Evolutionary conservation across 2,888 invertebrate species (phyloP), one percentile per base, ranked within the genome.

Genomic region (Villa cingulata): DNA sequence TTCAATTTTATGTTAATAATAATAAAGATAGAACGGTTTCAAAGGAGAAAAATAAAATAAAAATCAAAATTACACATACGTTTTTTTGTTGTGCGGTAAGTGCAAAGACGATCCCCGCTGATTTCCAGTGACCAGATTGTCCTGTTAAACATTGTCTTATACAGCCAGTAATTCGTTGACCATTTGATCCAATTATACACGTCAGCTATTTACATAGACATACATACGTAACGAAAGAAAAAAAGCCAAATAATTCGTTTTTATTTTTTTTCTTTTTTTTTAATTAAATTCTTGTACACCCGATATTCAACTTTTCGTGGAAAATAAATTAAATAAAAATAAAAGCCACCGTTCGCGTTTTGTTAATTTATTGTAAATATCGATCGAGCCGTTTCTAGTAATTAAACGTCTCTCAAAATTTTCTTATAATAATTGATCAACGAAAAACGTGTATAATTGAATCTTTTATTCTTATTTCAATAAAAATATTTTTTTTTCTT

Each of bases 31-130:
- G n/a, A n/a, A n/a, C n/a, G n/a, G n/a, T n/a, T n/a, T n/a, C n/a
- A n/a, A n/a, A n/a, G n/a, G n/a, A n/a, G n/a, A n/a, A n/a, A n/a
- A n/a, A n/a, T n/a, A n/a, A n/a, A n/a, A n/a, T n/a, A n/a, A 34
- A 34, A 34, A 34, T 34, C 12, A 9, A 3, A 34, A 41, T 36
- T 42, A 34, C 38, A 41, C 19, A 2, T 72, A 79, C 78, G 72
- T 74, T 76, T 74, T 78, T 80, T 73, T 63, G 62, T 50, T 66
- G 59, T 59, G 68, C 46, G 73, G 74, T 70, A 72, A 74, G 67
- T 64, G 72, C 70, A 69, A 70, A 73, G 71, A 72, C 70, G 70
- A 70, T 70, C 71, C 72, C 71, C 62, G 68, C 70, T 71, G 74
- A 66, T 63, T 68, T 72, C 72, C 72, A 71, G 64, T 70, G 63